These are phyloP conservation scores for Yponomeuta malinellus DNA, from an alignment of 2,888 invertebrate genomes.

Conservation along the genomic window DNA sequence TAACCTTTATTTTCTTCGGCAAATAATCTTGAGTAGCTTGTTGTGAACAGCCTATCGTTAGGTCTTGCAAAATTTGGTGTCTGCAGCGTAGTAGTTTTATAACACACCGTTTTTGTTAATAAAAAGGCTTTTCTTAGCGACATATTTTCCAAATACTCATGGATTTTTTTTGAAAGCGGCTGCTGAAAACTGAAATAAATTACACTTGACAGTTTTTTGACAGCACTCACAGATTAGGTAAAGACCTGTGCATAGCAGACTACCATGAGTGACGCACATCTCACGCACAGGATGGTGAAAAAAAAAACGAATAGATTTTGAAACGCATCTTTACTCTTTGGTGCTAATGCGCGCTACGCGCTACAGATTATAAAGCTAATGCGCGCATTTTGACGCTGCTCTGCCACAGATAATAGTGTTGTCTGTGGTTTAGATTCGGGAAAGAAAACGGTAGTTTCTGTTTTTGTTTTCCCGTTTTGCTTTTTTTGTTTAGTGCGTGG, in stretches of 20 bases:
- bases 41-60: constrained; percentile 47
- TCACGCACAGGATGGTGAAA: no score
- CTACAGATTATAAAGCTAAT: no score
- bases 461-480: no score
- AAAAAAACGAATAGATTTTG: background rate
- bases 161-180: constrained; percentile 7
- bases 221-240: background rate
- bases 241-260: background rate
- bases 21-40: constrained; percentile 51
- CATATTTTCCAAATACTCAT: constrained; percentile 44
- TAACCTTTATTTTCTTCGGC: constrained; percentile 66
- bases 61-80: constrained; percentile 44
- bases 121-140: constrained; percentile 59
- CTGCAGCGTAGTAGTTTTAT: constrained; percentile 44
- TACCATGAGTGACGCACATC: no score
- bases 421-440: no score
- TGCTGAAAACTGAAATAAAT: constrained; percentile 10
- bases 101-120: constrained; percentile 49
- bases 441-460: no score
- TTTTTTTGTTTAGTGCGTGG: background rate
- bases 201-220: background rate
- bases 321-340: background rate
- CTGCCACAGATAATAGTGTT: no score
- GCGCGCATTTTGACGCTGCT: no score
- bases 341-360: no score